Conservation (phyloP, 2,113 vertebrate species). For the Halichoeres trimaculatus region DNA sequence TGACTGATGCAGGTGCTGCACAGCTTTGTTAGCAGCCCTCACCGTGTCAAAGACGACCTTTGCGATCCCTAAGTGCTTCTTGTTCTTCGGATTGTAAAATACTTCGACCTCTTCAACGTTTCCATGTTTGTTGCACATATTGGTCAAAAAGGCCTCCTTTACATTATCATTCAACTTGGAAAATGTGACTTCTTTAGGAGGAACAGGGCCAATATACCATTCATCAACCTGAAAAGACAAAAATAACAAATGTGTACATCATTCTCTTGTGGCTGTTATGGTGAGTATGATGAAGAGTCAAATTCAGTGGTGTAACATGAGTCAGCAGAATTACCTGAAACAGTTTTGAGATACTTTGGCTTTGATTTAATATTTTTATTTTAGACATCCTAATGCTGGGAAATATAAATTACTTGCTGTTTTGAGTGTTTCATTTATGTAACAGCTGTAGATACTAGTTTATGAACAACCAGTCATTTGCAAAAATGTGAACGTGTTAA, state of each 20-base stretch:
- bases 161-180: conserved; percentile 96
- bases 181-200: conserved; percentile 97
- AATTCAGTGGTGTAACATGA: neutral
- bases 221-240: conserved; percentile 89
- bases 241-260: neutral
- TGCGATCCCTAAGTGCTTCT: conserved; percentile 95
- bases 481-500: too few relatives aligned
- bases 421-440: too few relatives aligned
- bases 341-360: too few relatives aligned
- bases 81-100: conserved; percentile 94
- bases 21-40: conserved; percentile 89
- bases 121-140: conserved; percentile 95
- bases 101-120: conserved; percentile 94
- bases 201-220: conserved; percentile 92
- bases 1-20: conserved; percentile 91
- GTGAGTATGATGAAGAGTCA: neutral
- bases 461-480: too few relatives aligned
- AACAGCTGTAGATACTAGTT: too few relatives aligned
- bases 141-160: conserved; percentile 89
- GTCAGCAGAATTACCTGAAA: neutral
- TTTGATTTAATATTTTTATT: too few relatives aligned
- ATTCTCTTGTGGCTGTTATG: too few relatives aligned
- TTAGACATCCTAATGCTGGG: too few relatives aligned
- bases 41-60: conserved; percentile 95
- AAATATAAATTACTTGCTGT: too few relatives aligned